phyloP scores from a whole-genome alignment of 2,113 vertebrate genomes.

The Bufo bufo region DNA sequence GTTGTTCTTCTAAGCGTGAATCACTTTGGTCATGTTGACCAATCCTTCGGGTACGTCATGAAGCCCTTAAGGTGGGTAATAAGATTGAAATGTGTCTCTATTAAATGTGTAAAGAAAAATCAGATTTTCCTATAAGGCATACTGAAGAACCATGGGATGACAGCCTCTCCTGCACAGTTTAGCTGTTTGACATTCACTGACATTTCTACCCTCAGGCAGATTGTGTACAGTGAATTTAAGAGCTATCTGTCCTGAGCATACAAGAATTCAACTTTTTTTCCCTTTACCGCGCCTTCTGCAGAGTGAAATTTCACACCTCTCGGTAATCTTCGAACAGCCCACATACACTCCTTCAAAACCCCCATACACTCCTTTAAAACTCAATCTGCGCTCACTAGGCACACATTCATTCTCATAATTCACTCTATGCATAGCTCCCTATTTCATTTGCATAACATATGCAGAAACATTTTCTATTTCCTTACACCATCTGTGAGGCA shows the following conservation, averaged over 20 bases:
- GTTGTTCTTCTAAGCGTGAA: not conserved
- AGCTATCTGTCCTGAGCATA: conserved; percentile 62
- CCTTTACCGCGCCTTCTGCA: conserved; percentile 16
- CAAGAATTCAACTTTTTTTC: conserved; percentile 24
- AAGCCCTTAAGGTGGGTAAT: conserved; percentile 14
- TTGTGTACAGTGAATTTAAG: conserved; percentile 55
- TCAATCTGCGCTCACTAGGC: conserved; percentile 47
- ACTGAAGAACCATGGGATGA: conserved; percentile 23
- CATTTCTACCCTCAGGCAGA: conserved; percentile 48
- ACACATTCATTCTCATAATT: conserved; percentile 54
- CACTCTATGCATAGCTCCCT: conserved; percentile 46
- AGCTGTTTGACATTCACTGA: conserved; percentile 53
- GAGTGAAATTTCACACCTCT: conserved; percentile 57
- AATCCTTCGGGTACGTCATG: not conserved
- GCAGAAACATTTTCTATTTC: conserved; percentile 55
- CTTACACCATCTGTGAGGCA: conserved; percentile 49
- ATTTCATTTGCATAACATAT: conserved; percentile 59
- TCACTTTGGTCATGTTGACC: conserved; percentile 20
- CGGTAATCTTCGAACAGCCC: conserved; percentile 45
- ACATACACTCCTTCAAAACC: conserved; percentile 53
- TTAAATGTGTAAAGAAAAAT: conserved; percentile 34
- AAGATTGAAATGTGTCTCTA: conserved; percentile 34
- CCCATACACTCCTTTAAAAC: conserved; percentile 52
- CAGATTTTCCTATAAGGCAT: conserved; percentile 43
- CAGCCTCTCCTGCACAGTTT: conserved; percentile 38